phyloP scores from a whole-genome alignment of 2,888 invertebrate genomes.

The Epistrophe grossulariae region DNA sequence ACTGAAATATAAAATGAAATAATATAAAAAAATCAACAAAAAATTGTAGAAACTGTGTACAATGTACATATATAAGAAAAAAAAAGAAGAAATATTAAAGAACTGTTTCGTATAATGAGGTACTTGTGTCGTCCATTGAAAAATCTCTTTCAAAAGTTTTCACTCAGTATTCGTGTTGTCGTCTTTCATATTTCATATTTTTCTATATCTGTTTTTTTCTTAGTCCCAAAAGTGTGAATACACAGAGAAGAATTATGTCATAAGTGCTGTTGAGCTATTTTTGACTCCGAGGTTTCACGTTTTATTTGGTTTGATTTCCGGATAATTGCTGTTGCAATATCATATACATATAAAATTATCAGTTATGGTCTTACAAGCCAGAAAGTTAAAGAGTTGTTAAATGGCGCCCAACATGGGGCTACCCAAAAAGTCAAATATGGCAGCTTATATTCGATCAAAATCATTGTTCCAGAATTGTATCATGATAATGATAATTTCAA shows the following conservation, averaged over 20 bases:
- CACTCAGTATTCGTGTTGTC: slow-evolving; percentile 58
- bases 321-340: not conserved
- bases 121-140: slow-evolving; percentile 76
- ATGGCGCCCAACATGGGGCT: not conserved
- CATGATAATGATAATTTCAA: no score
- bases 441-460: no score
- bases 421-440: no score
- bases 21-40: slow-evolving; percentile 7
- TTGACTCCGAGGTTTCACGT: no score
- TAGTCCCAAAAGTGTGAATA: not conserved
- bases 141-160: slow-evolving; percentile 68
- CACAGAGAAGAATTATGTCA: not conserved
- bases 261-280: not conserved
- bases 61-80: no score
- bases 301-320: no score
- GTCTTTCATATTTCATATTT: slow-evolving; percentile 13
- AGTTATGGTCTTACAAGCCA: no score
- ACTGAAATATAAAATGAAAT: slow-evolving; percentile 59
- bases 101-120: slow-evolving; percentile 72
- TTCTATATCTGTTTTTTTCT: not conserved
- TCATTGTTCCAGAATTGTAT: no score
- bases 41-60: not conserved
- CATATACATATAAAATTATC: not conserved
- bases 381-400: no score
- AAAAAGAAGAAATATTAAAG: slow-evolving; percentile 5